A percentile compares a stretch with the other conserved stretches of the same genome.
Evolutionary conservation across 2,888 invertebrate species (phyloP).

Genomic region (Isotomurus palustris): DNA sequence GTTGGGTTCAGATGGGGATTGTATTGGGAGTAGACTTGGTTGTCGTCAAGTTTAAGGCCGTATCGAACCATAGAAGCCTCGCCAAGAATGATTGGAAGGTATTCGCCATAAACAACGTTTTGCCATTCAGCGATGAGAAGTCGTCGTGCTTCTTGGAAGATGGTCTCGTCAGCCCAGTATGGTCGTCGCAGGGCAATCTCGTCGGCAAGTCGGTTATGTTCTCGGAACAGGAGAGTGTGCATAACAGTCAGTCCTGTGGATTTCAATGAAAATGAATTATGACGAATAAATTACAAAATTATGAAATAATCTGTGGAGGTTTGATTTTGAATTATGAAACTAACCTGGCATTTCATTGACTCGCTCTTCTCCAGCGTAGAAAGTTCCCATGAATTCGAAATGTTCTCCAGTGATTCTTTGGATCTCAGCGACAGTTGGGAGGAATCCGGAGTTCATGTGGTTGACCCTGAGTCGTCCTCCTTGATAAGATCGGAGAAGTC

Average conservation of each 20-base stretch:
- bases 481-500: slow-evolving; percentile 30
- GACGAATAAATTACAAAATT: no score
- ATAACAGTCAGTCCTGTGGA: slow-evolving; percentile 31
- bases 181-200: slow-evolving; percentile 35
- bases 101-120: slow-evolving; percentile 42
- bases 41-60: slow-evolving; percentile 25
- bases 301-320: no score
- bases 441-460: slow-evolving; percentile 26
- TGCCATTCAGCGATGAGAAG: slow-evolving; percentile 42
- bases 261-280: no score
- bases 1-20: slow-evolving; percentile 36
- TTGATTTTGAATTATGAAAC: no score
- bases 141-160: slow-evolving; percentile 44
- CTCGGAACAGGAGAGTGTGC: slow-evolving; percentile 41
- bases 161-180: slow-evolving; percentile 38
- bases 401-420: slow-evolving; percentile 26
- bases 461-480: slow-evolving; percentile 37
- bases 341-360: slow-evolving; percentile 44
- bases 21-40: slow-evolving; percentile 26
- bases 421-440: slow-evolving; percentile 39
- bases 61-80: slow-evolving; percentile 31
- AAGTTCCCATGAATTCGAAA: slow-evolving; percentile 39
- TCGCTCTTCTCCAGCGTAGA: slow-evolving; percentile 42
- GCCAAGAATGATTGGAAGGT: slow-evolving; percentile 42
- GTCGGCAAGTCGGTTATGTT: slow-evolving; percentile 43